Evolutionary conservation across 1,140 invertebrate genomes (phyloP).

Genomic region (Diachasmimorpha longicaudata): DNA sequence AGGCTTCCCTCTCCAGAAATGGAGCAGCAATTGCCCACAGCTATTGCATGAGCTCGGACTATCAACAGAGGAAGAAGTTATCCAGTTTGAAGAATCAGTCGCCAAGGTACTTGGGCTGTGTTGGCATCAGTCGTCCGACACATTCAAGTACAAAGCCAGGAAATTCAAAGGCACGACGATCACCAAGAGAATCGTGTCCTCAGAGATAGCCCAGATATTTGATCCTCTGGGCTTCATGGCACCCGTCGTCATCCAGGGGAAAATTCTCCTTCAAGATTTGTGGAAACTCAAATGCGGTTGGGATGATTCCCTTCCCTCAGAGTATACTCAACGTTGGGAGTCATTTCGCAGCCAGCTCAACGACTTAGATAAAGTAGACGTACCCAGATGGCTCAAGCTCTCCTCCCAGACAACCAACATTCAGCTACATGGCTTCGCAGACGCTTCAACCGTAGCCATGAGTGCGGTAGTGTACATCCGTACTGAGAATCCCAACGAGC

Average conservation of each 20-base stretch:
- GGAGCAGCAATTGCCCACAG: slow-evolving; percentile 17
- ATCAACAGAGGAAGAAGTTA: not conserved
- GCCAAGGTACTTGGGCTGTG: not conserved
- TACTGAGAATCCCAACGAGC: not conserved
- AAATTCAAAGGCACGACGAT: not conserved
- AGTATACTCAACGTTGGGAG: slow-evolving; percentile 1
- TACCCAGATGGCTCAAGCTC: slow-evolving; percentile 30
- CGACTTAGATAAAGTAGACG: not conserved
- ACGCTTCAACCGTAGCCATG: slow-evolving; percentile 6
- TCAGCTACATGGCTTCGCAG: slow-evolving; percentile 38
- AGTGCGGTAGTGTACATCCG: not conserved
- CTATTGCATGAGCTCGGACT: not conserved
- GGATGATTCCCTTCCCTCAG: slow-evolving; percentile 36
- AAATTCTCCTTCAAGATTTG: slow-evolving; percentile 48
- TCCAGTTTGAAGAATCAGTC: not conserved
- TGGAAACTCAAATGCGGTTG: slow-evolving; percentile 39
- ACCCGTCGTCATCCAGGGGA: slow-evolving; percentile 26
- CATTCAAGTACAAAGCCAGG: not conserved
- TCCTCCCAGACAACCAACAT: not conserved
- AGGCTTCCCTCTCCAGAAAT: slow-evolving; percentile 28
- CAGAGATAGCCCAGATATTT: slow-evolving; percentile 30
- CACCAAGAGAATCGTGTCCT: slow-evolving; percentile 32
- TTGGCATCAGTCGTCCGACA: not conserved
- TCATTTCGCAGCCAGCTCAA: slow-evolving; percentile 9
- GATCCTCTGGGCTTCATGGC: slow-evolving; percentile 34